Percentiles rank a stretch among this genome's conserved stretches.
Conservation (phyloP, 2,113 vertebrate species). For the Sclerurus mexicanus region DNA sequence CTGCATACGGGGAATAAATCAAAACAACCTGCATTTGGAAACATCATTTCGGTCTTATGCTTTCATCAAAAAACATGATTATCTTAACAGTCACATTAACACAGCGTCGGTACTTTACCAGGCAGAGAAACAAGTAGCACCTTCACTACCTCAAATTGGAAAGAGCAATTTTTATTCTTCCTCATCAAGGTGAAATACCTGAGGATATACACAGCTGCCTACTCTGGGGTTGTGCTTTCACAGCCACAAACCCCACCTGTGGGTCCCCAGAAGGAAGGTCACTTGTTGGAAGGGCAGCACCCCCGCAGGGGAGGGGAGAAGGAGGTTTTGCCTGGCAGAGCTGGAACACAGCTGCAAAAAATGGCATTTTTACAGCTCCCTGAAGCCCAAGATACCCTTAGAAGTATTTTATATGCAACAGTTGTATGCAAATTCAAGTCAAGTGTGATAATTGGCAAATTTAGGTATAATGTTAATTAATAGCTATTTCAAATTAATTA, state of each 20-base stretch:
- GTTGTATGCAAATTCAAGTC: constrained; percentile 34
- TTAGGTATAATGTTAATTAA: constrained; percentile 46
- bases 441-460: constrained; percentile 28
- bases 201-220: background rate
- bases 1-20: constrained; percentile 29
- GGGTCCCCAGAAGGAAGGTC: background rate
- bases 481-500: constrained; percentile 43
- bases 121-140: background rate
- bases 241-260: background rate
- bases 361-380: background rate
- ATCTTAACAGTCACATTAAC: background rate
- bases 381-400: background rate
- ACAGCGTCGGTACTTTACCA: background rate
- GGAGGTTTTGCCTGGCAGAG: background rate
- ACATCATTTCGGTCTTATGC: constrained; percentile 25
- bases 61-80: constrained; percentile 48
- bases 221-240: background rate
- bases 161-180: background rate
- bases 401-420: background rate
- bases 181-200: background rate
- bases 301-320: background rate
- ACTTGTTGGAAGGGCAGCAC: background rate
- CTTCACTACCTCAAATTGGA: background rate
- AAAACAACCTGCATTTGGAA: constrained; percentile 46
- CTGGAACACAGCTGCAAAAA: background rate